Evolutionary conservation across 2,888 invertebrate species (phyloP).

Genomic region (Xanthia icteritia): DNA sequence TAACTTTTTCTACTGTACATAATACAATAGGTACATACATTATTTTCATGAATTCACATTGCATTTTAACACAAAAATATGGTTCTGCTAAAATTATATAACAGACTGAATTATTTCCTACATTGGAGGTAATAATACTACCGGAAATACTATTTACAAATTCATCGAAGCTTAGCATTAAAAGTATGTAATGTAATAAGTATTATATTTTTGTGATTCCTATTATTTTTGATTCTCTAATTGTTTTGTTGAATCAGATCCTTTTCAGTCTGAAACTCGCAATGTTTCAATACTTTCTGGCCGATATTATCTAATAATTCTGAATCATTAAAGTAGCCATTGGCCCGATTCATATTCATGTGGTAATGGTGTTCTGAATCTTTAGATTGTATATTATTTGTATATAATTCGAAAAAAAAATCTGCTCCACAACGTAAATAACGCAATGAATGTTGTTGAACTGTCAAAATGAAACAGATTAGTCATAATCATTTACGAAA

Average conservation of each 20-base stretch:
- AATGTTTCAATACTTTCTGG: neutral
- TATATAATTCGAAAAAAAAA: too few species aligned
- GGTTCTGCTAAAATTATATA: constrained; percentile 8
- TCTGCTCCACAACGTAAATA: too few species aligned
- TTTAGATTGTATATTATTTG: too few species aligned
- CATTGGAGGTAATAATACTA: constrained; percentile 14
- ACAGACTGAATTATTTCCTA: constrained; percentile 3
- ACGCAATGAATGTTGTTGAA: too few species aligned
- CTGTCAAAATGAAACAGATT: too few species aligned
- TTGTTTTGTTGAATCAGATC: neutral
- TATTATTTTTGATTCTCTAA: neutral
- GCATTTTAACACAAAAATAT: neutral
- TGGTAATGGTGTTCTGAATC: neutral
- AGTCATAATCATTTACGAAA: too few species aligned
- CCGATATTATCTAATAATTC: neutral
- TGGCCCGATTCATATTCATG: neutral
- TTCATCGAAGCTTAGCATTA: constrained; percentile 17
- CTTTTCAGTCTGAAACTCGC: neutral
- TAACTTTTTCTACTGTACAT: neutral
- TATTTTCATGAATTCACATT: constrained; percentile 11
- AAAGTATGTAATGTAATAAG: constrained; percentile 8
- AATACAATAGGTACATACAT: neutral
- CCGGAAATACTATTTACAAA: constrained; percentile 48
- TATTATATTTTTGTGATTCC: neutral
- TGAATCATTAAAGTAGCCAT: neutral